Conservation (phyloP, 2,888 invertebrate genomes). For the Agapetus fuscipes region DNA sequence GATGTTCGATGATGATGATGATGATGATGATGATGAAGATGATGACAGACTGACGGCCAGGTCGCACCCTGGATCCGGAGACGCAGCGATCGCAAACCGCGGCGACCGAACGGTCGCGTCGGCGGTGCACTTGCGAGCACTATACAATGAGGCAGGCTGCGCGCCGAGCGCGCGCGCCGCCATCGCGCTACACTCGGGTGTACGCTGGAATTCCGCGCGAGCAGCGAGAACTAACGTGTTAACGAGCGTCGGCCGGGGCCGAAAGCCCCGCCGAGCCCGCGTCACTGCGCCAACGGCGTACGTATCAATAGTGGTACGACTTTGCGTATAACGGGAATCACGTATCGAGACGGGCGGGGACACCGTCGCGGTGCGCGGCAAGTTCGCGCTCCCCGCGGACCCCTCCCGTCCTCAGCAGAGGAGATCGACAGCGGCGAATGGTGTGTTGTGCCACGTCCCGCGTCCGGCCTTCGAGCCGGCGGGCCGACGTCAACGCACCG, state of each 20-base stretch:
- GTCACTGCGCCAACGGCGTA: constrained; percentile 24
- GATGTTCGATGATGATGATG: too few relatives aligned
- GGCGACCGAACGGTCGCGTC: constrained; percentile 39
- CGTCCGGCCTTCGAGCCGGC: constrained; percentile 35
- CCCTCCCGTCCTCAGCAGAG: constrained; percentile 33
- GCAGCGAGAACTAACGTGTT: constrained; percentile 25
- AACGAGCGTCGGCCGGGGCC: not conserved
- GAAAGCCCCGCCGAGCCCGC: constrained; percentile 24
- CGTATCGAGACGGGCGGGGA: constrained; percentile 36
- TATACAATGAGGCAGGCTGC: not conserved
- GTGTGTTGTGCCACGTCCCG: constrained; percentile 49
- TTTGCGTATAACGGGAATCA: constrained; percentile 43
- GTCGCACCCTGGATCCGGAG: not conserved
- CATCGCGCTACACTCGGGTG: not conserved
- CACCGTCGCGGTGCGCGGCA: constrained; percentile 32
- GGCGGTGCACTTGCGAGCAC: constrained; percentile 5
- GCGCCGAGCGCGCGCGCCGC: not conserved
- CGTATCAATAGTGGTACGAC: too few relatives aligned
- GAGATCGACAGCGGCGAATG: too few relatives aligned
- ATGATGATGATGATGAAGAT: too few relatives aligned
- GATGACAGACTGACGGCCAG: not conserved
- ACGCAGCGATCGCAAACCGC: constrained; percentile 25
- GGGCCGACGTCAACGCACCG: constrained; percentile 26
- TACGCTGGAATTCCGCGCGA: constrained; percentile 27
- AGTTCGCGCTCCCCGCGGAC: constrained; percentile 27